Base-by-base conservation (phyloP, 2,888 invertebrate species). In the Dioctria linearis region DNA sequence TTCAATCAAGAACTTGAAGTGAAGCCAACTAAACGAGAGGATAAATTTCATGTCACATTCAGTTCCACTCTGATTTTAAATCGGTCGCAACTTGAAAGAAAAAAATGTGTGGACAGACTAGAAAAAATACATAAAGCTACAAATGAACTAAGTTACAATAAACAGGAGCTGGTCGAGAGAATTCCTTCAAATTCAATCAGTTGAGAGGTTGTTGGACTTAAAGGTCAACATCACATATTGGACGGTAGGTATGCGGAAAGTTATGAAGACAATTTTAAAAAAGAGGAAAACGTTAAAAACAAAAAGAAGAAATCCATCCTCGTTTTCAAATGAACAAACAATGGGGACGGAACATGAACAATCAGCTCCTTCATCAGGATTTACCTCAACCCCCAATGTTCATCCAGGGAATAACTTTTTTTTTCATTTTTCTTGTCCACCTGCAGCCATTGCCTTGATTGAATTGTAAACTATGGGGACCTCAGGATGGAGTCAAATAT, bases 261-360 rank as follows among this genome's bases (percentile, higher is more conserved):
- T 76, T 76, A 76, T 76, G 63, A 76, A 42, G 25, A 57, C 46
- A 63, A 49, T 63, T 25, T 46, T 54, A 76, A 63, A 76, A 49
- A 63, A 76, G 76, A 76, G 49, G 37, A 49, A 63, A 46, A 25
- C 63, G 40, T 43, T 75, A 13, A 57, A 76, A 76, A 63, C n/a
- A 59, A 43, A 25, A 49, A 76, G 49, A 81, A 79, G 75, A 79
- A 81, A 81, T 73, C 80, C 76, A 69, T 67, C 66, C 63, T 59
- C 80, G 79, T 79, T 81, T 76, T 40, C 75, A 81, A 79, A 81
- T 81, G 81, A 81, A 79, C 81, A 81, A 81, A 81, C 76, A 81
- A n/a, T 76, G 49, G 63, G 63, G 76, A 63, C 76, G 76, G 76
- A 76, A 76, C 76, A 43, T 46, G 76, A 46, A 76, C 76, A 76